These are phyloP conservation scores for Elephas maximus DNA, from an alignment of 2,113 vertebrate species.

Conservation along the genomic window DNA sequence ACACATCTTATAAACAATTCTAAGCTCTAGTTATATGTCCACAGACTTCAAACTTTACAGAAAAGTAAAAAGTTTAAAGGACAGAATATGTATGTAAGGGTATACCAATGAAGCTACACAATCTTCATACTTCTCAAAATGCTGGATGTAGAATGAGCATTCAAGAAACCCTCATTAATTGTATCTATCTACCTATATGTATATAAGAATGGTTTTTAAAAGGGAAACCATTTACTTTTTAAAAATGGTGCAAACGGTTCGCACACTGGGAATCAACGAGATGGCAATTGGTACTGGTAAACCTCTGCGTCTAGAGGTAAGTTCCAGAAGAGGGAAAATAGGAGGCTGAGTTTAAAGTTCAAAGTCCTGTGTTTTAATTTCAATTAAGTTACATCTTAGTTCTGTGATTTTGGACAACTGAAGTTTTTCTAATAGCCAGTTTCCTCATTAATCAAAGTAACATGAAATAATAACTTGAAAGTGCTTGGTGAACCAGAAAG, in stretches of 20 bases:
- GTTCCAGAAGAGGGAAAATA: not conserved
- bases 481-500: not conserved
- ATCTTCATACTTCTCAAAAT: not conserved
- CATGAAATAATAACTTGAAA: not conserved
- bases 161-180: not conserved
- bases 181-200: too few relatives aligned
- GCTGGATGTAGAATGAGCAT: not conserved
- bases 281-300: not conserved
- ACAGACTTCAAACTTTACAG: not conserved
- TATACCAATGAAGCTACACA: not conserved
- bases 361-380: slow-evolving; percentile 7
- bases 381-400: not conserved
- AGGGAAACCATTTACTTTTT: too few relatives aligned
- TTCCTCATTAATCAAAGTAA: not conserved
- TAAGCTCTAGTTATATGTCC: not conserved
- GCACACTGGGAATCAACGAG: too few relatives aligned
- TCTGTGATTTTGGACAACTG: not conserved
- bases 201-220: too few relatives aligned
- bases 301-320: not conserved
- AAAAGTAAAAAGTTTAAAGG: not conserved
- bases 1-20: not conserved
- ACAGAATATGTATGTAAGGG: not conserved
- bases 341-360: not conserved
- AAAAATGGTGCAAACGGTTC: too few relatives aligned
- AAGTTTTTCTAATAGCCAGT: not conserved